Evolutionary conservation across 2,888 invertebrate species (phyloP), one percentile per base, ranked within the genome.

Genomic region (Oscheius myriophilus): DNA sequence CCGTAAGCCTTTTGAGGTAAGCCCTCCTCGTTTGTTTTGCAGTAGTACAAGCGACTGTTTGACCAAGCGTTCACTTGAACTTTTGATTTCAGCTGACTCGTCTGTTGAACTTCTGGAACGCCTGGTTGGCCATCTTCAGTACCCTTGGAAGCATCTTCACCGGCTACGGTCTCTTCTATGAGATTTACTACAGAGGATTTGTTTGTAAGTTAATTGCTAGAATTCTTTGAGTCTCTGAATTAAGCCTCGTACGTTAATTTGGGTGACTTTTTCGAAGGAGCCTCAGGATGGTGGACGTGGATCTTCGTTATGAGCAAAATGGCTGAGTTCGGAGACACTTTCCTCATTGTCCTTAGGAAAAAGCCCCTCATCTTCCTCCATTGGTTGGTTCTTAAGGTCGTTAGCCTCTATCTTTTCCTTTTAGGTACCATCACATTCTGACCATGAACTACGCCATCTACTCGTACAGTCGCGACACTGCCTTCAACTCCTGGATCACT

Each of bases 401-500:
- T 18, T 41, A n/a, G 14, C 7, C 18, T 26, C 25, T 14, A 49
- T 18, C 18, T 12, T n/a, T 39, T 23, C 1, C 23, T 41, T 43
- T 21, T 46, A 70, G 70, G 70, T 84, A 84, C 67, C 84, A 84
- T 64, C 84, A 84, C 67, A 79, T 83, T 23, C 77, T 84, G 49
- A 84, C 84, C n/a, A 78, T 84, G 68, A 84, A 84, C 73, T 84
- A 84, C 70, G 84, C 82, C 11, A 75, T 82, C 65, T 70, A 75
- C 59, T 79, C 82, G 25, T 82, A 79, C 67, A 67, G 67, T 25
- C 72, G 72, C 25, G 74, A 80, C 54, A 71, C 81, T 16, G 82
- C 82, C 25, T 85, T 73, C 79, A 85, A 84, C 77, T 72, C 78
- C 12, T 85, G 85, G 85, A 84, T 83, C 66, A 79, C 82, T 51